Evolutionary conservation across 1,140 invertebrate species (phyloP), one percentile per base, ranked within the genome.

Genomic region (Ceratoteleas bidentatus): DNA sequence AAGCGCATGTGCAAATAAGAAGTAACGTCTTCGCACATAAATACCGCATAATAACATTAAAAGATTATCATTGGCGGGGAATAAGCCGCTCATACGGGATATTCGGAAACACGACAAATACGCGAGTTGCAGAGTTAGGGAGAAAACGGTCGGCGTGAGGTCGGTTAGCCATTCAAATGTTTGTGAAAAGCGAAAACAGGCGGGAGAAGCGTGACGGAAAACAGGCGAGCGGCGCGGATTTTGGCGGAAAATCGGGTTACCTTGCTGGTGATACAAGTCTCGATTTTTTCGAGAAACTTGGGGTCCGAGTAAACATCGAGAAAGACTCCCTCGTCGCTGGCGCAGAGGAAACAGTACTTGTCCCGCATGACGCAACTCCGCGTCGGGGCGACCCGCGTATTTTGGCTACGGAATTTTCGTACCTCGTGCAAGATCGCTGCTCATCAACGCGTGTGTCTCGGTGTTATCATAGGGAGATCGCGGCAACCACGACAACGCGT

Each of bases 301-400:
- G 65, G 56, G 24, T 85, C 81, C 9, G 83, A 9, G 47, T 86
- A 82, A 36, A 91, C 70, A 56, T 91, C 87, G 40, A 91, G 58
- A 45, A 90, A 88, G n/a, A 90, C 76, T 24, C 90, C 89, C 62
- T 91, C 90, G 47, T 91, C 85, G 53, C 85, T 90, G 0, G 88
- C 89, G 49, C 91, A 92, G 13, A 92, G 56, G 15, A 88, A 87
- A 75, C 91, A 91, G 56, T 81, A 85, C 50, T 86, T 74, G 0
- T 52, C 66, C 9, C 87, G 52, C 90, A 91, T 91, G 24, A 24
- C 24, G 24, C 24, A 24, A 24, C 24, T 24, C 24, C 34, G n/a
- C 34, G 50, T 0, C 7, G 9, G 5, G 49, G 64, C 64, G 15
- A 0, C 16, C 8, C 40, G 38, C 62, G 49, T 43, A 34, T 13